Evolutionary conservation across 1,140 invertebrate species (phyloP).

Genomic region (Centruroides vittatus): DNA sequence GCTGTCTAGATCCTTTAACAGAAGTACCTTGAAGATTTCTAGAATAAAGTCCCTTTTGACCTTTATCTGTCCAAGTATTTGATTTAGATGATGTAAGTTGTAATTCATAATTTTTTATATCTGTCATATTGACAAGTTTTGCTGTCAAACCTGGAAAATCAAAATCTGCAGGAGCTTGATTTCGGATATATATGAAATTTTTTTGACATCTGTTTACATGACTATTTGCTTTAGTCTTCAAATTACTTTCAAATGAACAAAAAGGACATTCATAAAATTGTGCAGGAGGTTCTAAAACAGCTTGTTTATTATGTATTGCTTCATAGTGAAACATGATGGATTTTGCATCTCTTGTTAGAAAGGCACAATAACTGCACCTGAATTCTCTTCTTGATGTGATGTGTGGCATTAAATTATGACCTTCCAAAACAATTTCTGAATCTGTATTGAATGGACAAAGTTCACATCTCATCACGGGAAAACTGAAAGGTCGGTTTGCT

Average conservation of each 20-base stretch:
- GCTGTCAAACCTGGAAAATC: slow-evolving; percentile 78
- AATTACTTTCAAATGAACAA: slow-evolving; percentile 87
- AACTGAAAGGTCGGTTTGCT: slow-evolving; percentile 61
- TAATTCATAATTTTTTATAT: slow-evolving; percentile 22
- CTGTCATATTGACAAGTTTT: slow-evolving; percentile 23
- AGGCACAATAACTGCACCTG: slow-evolving; percentile 67
- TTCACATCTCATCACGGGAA: slow-evolving; percentile 67
- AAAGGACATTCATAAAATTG: slow-evolving; percentile 76
- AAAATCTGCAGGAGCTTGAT: slow-evolving; percentile 72
- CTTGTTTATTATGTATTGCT: slow-evolving; percentile 65
- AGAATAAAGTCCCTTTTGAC: no score
- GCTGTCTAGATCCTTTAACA: no score
- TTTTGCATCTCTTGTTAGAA: slow-evolving; percentile 64
- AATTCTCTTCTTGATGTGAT: slow-evolving; percentile 53
- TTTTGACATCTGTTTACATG: slow-evolving; percentile 80
- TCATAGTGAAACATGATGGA: slow-evolving; percentile 87
- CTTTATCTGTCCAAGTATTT: no score
- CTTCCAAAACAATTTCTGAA: slow-evolving; percentile 65
- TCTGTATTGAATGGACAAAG: slow-evolving; percentile 88
- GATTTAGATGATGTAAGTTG: background rate
- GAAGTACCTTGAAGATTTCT: no score
- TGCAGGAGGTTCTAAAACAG: slow-evolving; percentile 64
- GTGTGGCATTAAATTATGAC: slow-evolving; percentile 84
- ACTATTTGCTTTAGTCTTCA: slow-evolving; percentile 74
- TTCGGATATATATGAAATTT: slow-evolving; percentile 73